Percentiles rank a stretch among this genome's conserved stretches.
phyloP scores from a whole-genome alignment of 2,797 vertebrate species.

The Limnodromus scolopaceus region DNA sequence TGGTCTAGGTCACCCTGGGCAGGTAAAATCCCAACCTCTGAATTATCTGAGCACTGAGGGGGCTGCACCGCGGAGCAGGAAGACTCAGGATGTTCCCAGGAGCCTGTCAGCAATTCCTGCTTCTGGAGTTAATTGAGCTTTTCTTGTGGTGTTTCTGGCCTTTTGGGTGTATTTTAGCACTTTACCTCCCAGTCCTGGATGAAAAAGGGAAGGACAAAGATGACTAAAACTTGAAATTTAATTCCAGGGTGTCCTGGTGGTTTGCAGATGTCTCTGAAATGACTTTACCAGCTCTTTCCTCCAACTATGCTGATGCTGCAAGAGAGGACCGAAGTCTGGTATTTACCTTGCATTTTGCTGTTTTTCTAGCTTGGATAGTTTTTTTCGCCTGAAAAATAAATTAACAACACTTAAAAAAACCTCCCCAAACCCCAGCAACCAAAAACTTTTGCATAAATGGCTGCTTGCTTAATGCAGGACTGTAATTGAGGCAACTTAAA shows the following conservation, averaged over 20 bases:
- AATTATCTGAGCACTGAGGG: neutral
- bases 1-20: neutral
- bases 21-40: neutral
- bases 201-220: neutral
- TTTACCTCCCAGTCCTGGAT: neutral
- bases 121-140: neutral
- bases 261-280: constrained; percentile 9
- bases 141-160: neutral
- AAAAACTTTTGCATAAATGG: neutral
- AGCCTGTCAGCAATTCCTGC: neutral
- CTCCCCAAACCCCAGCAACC: no score
- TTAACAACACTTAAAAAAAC: neutral
- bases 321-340: neutral
- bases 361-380: neutral
- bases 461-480: neutral
- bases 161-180: neutral
- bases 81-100: neutral
- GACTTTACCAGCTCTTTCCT: neutral
- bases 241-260: neutral
- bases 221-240: neutral
- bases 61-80: neutral
- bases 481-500: neutral
- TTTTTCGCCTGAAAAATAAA: neutral
- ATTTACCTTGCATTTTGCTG: neutral
- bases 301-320: neutral